Evolutionary conservation across 2,797 vertebrate species (phyloP).

Genomic region (Spinus olivaceus): DNA sequence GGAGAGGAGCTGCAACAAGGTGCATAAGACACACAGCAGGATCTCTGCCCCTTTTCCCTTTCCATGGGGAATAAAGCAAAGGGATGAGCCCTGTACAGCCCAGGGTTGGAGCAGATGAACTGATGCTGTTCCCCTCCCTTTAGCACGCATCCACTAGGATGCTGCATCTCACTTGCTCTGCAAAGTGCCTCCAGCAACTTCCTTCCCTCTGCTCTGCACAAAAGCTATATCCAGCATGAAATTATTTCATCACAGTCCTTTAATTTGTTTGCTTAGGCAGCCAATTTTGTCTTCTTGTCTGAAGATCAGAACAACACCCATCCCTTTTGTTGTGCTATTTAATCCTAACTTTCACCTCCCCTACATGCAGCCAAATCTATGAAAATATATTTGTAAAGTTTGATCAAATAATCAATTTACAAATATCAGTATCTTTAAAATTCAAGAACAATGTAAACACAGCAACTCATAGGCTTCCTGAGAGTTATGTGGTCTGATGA

Average conservation of each 20-base stretch:
- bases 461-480: background rate
- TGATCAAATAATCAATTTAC: background rate
- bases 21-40: accelerated
- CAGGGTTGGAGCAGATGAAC: background rate
- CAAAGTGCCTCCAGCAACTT: background rate
- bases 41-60: background rate
- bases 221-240: background rate
- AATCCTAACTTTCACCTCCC: background rate
- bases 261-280: background rate
- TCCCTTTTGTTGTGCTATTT: background rate
- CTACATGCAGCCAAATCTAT: background rate
- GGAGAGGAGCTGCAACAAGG: background rate
- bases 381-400: background rate
- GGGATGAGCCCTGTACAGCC: background rate
- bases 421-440: background rate
- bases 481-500: background rate
- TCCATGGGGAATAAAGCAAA: background rate
- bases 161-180: background rate
- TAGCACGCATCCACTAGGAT: background rate
- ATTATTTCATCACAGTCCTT: background rate
- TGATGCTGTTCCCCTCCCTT: background rate
- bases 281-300: background rate
- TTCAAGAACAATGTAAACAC: background rate
- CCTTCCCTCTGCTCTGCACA: background rate
- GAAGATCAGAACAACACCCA: background rate